Percentiles rank a stretch among this genome's conserved stretches.
Conservation (phyloP, 2,797 vertebrate genomes). For the Manis pentadactyla region DNA sequence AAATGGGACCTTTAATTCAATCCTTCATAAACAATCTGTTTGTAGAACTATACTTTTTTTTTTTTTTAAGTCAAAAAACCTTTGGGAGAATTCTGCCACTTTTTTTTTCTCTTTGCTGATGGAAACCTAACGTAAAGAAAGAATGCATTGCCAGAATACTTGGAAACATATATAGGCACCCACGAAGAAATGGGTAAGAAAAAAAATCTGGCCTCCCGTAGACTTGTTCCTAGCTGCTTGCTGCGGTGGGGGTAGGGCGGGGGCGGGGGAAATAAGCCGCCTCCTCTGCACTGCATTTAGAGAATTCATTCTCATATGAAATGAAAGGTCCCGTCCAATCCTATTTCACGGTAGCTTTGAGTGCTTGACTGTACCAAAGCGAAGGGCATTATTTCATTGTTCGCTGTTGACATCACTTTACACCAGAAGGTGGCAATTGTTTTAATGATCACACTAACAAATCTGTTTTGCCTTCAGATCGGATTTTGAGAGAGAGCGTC, state of each 20-base stretch:
- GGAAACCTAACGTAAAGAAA: conserved; percentile 69
- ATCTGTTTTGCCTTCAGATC: conserved; percentile 80
- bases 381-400: conserved; percentile 76
- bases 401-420: conserved; percentile 80
- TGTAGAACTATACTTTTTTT: conserved; percentile 17
- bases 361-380: conserved; percentile 79
- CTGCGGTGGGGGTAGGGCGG: too few relatives aligned
- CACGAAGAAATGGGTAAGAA: conserved; percentile 33
- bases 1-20: conserved; percentile 59
- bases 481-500: conserved; percentile 66
- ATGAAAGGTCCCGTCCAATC: conserved; percentile 83
- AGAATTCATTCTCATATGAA: conserved; percentile 84
- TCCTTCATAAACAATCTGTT: conserved; percentile 38
- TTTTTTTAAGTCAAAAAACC: conserved; percentile 57
- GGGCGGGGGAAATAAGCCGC: conserved; percentile 51
- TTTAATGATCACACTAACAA: conserved; percentile 84
- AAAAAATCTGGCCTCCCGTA: conserved; percentile 72
- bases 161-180: neutral
- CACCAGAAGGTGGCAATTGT: conserved; percentile 84
- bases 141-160: neutral
- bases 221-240: conserved; percentile 79
- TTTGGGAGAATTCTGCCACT: conserved; percentile 59
- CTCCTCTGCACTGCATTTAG: conserved; percentile 65
- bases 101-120: conserved; percentile 44
- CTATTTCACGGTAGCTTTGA: conserved; percentile 84